phyloP scores from a whole-genome alignment of 2,888 invertebrate genomes.

The Leucania comma region DNA sequence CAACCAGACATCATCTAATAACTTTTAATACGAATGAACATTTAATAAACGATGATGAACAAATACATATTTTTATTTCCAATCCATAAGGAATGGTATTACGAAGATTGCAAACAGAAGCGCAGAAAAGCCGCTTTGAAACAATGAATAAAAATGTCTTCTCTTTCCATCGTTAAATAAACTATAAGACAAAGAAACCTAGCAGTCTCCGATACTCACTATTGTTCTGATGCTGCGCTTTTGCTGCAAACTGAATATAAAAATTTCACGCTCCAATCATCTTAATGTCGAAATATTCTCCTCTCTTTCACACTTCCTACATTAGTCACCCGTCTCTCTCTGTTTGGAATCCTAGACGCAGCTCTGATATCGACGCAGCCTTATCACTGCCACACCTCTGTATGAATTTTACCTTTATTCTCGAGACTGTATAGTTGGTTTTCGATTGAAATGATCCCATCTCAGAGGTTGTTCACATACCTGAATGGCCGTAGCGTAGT shows the following conservation, averaged over 20 bases:
- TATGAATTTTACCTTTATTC: constrained; percentile 74
- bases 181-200: constrained; percentile 65
- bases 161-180: constrained; percentile 61
- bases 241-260: constrained; percentile 86
- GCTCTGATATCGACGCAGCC: constrained; percentile 89
- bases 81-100: constrained; percentile 59
- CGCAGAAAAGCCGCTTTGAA: constrained; percentile 61
- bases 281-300: constrained; percentile 78
- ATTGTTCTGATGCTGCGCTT: constrained; percentile 84
- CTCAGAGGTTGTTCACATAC: constrained; percentile 86
- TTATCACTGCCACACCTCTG: constrained; percentile 79
- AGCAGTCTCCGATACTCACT: constrained; percentile 69
- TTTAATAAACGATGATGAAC: constrained; percentile 10
- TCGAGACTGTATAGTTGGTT: constrained; percentile 71
- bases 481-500: constrained; percentile 89
- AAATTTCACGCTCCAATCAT: constrained; percentile 88
- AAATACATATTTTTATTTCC: constrained; percentile 50
- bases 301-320: constrained; percentile 71
- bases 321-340: constrained; percentile 73
- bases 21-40: constrained; percentile 3
- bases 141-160: constrained; percentile 63
- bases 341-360: constrained; percentile 86
- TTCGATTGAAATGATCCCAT: constrained; percentile 72
- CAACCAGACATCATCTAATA: background rate
- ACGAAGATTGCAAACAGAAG: constrained; percentile 60